Evolutionary conservation across 2,888 invertebrate species (phyloP), one percentile per base, ranked within the genome.

Genomic region (Epistrophe grossulariae): DNA sequence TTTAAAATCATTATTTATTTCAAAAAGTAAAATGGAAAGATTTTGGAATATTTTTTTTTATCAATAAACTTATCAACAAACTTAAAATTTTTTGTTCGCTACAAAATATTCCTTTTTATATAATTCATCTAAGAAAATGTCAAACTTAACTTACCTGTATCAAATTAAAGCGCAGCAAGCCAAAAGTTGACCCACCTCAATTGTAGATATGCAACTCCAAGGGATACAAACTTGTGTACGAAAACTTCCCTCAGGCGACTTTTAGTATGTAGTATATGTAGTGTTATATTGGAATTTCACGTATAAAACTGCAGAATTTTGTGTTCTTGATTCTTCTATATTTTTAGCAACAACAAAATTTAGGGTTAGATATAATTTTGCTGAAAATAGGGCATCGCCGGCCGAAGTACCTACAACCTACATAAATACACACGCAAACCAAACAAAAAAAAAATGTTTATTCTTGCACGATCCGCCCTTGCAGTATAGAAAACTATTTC

Each of bases 331-430:
- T 28, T 15, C 4, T 28, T 52, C 1, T 35, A 8, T 35, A 35
- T 70, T 24, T 38, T 62, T 73, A 57, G 62, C 57, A 60, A 59
- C 35, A 24, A 40, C 19, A 62, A 15, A 45, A 71, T 78, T 81
- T 45, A 68, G 52, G 48, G 71, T 60, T 43, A 77, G 59, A 80
- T 72, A 59, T 48, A 57, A 52, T 84, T 72, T 52, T 40, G 57
- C 71, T 68, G 66, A 72, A 84, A 80, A 80, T 84, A 80, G 84
- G 84, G 52, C 80, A 84, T 40, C 59, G 31, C 45, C 45, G 71
- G 40, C 15, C 68, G 45, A 11, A 15, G 28, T 55, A 55, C 15
- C 28, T 55, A 17, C n/a, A n/a, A 35, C 35, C 35, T 38, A 68
- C 70, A 10, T 19, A 52, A 38, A 83, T 28, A 50, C 19, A 31